Conservation (phyloP, 1,140 invertebrate genomes). For the Stegodyphus dumicola region DNA sequence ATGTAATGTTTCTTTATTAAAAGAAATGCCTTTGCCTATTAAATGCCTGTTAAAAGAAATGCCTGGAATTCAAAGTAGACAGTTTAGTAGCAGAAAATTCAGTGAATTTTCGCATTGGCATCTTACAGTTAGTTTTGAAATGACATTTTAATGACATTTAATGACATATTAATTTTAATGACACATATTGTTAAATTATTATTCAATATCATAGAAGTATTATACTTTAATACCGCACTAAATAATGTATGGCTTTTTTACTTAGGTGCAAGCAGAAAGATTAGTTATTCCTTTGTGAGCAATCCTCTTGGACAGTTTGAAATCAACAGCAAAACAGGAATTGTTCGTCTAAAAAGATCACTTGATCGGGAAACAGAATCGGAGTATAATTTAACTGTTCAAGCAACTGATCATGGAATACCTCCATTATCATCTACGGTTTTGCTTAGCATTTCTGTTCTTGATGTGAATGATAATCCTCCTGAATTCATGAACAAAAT, state of each 20-base stretch:
- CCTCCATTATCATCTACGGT: conserved; percentile 76
- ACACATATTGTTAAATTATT: no score
- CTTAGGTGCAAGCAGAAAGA: conserved; percentile 48
- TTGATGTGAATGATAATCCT: conserved; percentile 93
- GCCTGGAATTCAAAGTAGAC: no score
- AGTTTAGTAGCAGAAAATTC: no score
- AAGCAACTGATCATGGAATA: conserved; percentile 81
- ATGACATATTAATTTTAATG: no score
- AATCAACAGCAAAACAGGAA: conserved; percentile 71
- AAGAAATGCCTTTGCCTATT: no score
- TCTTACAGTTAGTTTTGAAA: no score
- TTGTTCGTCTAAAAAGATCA: conserved; percentile 82
- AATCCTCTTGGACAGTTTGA: conserved; percentile 62
- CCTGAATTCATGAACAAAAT: conserved; percentile 86
- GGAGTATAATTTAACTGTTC: conserved; percentile 84
- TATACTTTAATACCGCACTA: no score
- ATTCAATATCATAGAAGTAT: no score
- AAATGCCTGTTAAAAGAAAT: no score
- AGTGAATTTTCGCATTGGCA: no score
- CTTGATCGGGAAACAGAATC: conserved; percentile 88
- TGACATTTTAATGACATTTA: no score
- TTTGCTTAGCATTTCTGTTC: conserved; percentile 75
- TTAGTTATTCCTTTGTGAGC: conserved; percentile 49
- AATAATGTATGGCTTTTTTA: background rate
- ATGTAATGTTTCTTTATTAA: no score